Base-by-base conservation (phyloP, 2,797 vertebrate genomes). In the Discoglossus pictus region DNA sequence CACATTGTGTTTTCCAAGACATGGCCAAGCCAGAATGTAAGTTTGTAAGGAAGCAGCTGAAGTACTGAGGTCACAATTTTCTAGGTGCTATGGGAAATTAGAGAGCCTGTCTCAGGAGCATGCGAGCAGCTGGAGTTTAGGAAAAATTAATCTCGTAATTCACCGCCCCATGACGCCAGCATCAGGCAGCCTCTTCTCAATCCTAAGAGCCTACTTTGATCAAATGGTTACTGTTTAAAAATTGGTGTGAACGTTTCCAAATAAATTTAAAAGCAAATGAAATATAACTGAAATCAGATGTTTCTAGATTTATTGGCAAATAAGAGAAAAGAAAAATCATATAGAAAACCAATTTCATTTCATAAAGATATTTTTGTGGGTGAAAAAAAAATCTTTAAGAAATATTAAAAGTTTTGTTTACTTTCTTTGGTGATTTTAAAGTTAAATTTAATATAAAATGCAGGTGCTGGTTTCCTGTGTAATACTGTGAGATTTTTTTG, bases 401-500 rank as follows among this genome's bases (percentile, higher is more conserved):
- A 51, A 50, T 13, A 16, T 21, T n/a, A 42, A 27, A 48, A 13
- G 10, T 38, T 12, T 44, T 16, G 1, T 54, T 47, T 78, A 35
- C 2, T 18, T 36, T 65, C 76, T 77, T 39, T 74, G 5, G 34
- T 69, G 39, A 25, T 50, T 40, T 58, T 48, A 59, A 50, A 9
- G 13, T 4, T 27, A 61, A 11, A 51, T 47, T 73, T 38, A 64
- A 74, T 72, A 64, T 74, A 54, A 72, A 70, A 69, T 68, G 4
- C 54, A 1, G 13, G 52, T 78, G 31, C 24, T 48, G 42, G 21
- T 68, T 50, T 46, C 78, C 62, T 65, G 48, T 75, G 54, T 65
- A 74, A 24, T 1, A 8, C 55, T 48, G 17, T 35, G 74, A 72
- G 71, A 74, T 71, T 73, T 73, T 76, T 78, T 79, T 61, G 72